phyloP scores from a whole-genome alignment of 2,888 invertebrate genomes.

The Diogma glabrata region DNA sequence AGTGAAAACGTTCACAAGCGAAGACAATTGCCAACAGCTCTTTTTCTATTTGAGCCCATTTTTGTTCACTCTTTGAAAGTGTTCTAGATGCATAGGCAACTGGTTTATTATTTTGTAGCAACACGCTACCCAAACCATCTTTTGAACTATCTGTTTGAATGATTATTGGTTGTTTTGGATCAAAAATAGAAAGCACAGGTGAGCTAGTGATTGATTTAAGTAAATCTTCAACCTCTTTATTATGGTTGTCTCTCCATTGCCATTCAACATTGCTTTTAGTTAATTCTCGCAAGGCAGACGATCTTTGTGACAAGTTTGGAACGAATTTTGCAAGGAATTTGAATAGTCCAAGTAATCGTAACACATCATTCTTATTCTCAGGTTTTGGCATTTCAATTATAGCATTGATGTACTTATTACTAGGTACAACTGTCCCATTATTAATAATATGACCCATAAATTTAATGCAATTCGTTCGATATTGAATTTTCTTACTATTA shows the following conservation, averaged over 20 bases:
- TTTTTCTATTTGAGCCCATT: too few species aligned
- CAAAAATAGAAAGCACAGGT: too few species aligned
- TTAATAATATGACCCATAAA: background rate
- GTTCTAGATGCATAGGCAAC: too few species aligned
- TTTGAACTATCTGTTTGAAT: too few species aligned
- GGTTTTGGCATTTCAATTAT: background rate
- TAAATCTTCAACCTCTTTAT: too few species aligned
- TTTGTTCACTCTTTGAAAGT: too few species aligned
- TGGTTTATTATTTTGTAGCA: too few species aligned
- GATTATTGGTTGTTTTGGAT: too few species aligned
- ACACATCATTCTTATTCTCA: background rate
- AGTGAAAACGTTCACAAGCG: too few species aligned
- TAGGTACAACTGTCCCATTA: background rate
- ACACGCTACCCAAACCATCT: too few species aligned
- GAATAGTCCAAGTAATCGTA: background rate
- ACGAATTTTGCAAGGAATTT: background rate
- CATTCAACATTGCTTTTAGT: background rate
- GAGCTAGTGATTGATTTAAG: too few species aligned
- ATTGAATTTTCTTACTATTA: background rate
- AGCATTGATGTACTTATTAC: background rate
- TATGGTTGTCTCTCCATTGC: background rate
- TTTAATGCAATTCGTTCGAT: background rate
- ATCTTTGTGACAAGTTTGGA: background rate
- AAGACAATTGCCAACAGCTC: too few species aligned
- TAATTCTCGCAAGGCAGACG: background rate